Percentiles rank a stretch among this genome's conserved stretches.
Evolutionary conservation across 2,797 vertebrate species (phyloP).

Genomic region (Anniella stebbinsi): DNA sequence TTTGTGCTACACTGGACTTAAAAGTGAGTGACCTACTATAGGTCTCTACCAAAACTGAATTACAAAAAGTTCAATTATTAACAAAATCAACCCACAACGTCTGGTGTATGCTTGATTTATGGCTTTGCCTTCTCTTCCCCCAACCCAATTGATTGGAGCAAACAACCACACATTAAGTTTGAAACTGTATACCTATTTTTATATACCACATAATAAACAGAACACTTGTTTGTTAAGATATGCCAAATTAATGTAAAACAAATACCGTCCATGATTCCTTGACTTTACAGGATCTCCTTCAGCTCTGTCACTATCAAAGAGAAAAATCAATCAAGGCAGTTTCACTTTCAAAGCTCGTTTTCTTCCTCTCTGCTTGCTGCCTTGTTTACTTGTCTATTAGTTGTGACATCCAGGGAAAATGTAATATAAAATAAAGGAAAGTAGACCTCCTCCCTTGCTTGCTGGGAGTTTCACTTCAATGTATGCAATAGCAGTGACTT

Average conservation of each 20-base stretch:
- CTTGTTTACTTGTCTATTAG: neutral
- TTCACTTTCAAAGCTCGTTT: neutral
- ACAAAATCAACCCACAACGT: neutral
- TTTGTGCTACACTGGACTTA: no score
- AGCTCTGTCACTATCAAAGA: neutral
- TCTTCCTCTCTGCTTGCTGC: neutral
- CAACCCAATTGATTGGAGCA: slow-evolving; percentile 8
- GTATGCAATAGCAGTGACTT: no score
- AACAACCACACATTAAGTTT: fast-evolving
- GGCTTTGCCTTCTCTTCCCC: neutral
- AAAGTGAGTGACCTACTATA: no score
- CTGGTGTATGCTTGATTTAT: slow-evolving; percentile 2
- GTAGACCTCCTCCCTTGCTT: neutral
- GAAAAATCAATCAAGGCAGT: neutral
- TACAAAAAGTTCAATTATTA: neutral
- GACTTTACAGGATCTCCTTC: neutral
- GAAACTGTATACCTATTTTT: neutral
- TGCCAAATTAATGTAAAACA: neutral
- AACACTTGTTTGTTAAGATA: neutral
- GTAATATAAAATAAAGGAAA: neutral
- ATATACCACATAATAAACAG: neutral
- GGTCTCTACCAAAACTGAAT: no score
- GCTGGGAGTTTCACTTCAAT: neutral
- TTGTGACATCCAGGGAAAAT: neutral
- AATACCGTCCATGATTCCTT: slow-evolving; percentile 50